phyloP scores from a whole-genome alignment of 2,888 invertebrate species.

The Agrilus mali region DNA sequence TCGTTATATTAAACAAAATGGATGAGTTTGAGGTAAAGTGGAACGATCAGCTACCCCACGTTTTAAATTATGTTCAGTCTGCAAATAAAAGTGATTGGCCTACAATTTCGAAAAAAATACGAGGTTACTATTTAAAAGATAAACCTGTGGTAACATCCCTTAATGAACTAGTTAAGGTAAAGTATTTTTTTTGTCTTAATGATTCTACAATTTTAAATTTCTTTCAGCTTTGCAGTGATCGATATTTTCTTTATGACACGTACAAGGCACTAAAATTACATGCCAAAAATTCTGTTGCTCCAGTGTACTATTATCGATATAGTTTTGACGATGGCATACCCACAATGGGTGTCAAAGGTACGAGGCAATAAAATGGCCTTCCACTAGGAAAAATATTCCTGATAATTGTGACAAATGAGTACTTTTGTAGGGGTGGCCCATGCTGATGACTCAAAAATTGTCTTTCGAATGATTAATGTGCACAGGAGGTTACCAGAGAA shows the following conservation, averaged over 20 bases:
- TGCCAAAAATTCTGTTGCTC: constrained; percentile 38
- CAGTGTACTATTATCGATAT: constrained; percentile 40
- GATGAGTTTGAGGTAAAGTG: constrained; percentile 42
- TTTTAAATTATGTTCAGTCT: constrained; percentile 50
- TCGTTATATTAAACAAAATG: constrained; percentile 12
- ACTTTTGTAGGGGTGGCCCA: background rate
- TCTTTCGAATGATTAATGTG: background rate
- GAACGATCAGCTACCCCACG: constrained; percentile 45
- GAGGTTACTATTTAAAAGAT: constrained; percentile 40
- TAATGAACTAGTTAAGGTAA: background rate
- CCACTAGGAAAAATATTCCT: too few relatives aligned
- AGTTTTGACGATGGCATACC: too few relatives aligned
- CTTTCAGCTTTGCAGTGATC: constrained; percentile 44
- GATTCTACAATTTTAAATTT: background rate
- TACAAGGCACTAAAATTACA: constrained; percentile 43
- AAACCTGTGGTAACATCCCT: constrained; percentile 28
- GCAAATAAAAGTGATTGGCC: constrained; percentile 35
- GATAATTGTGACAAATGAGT: too few relatives aligned
- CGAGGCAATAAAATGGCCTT: too few relatives aligned
- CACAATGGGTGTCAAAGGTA: too few relatives aligned
- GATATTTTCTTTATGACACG: constrained; percentile 42
- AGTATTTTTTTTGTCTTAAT: too few relatives aligned
- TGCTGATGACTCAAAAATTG: constrained; percentile 2
- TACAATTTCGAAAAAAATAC: constrained; percentile 39
- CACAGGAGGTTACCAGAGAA: background rate